Percentiles rank a stretch among this genome's conserved stretches.
Evolutionary conservation across 2,888 invertebrate species (phyloP).

Genomic region (Rapana venosa): DNA sequence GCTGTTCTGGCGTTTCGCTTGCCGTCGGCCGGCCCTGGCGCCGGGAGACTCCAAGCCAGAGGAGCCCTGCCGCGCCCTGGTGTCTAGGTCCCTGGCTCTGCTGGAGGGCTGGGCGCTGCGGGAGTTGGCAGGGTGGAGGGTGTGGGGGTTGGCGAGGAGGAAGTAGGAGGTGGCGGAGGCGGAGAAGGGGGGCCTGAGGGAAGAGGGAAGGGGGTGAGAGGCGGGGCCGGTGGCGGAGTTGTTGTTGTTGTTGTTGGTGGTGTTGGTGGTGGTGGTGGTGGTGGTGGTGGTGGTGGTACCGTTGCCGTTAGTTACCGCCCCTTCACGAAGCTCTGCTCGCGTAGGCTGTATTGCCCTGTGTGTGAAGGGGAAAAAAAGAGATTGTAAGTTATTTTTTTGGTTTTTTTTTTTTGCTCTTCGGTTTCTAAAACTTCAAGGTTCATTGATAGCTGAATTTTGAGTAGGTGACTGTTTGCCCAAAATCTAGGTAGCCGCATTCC

Average conservation of each 20-base stretch:
- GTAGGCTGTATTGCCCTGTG: background rate
- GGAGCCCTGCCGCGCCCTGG: background rate
- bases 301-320: background rate
- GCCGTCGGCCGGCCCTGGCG: background rate
- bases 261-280: background rate
- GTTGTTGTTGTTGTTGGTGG: background rate
- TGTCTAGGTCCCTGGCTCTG: background rate
- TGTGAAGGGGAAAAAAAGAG: background rate
- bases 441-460: no score
- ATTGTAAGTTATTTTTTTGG: background rate
- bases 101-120: background rate
- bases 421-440: no score
- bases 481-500: no score
- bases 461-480: no score
- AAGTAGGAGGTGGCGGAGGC: conserved; percentile 30
- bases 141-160: conserved; percentile 7
- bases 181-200: background rate
- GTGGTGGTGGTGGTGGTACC: background rate
- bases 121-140: background rate
- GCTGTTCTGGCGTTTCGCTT: background rate
- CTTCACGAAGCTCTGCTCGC: background rate
- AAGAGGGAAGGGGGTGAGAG: background rate
- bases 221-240: background rate
- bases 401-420: background rate
- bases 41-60: background rate